A percentile compares a stretch with the other conserved stretches of the same genome.
Evolutionary conservation across 1,140 invertebrate species (phyloP).

Genomic region (Luehdorfia chinensis): DNA sequence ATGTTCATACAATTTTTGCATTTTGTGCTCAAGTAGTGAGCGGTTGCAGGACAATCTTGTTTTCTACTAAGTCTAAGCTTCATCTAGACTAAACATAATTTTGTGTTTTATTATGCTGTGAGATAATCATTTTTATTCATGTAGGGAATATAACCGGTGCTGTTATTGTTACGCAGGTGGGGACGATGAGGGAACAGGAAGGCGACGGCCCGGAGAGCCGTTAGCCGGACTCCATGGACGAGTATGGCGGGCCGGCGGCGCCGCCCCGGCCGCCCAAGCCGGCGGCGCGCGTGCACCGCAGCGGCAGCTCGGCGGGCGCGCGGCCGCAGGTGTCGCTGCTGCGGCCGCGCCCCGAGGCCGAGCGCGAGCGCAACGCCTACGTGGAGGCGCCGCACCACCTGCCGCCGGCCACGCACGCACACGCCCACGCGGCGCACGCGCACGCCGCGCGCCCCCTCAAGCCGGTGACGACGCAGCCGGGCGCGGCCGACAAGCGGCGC

Average conservation of each 20-base stretch:
- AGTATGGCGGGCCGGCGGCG: slow-evolving; percentile 81
- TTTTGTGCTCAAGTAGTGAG: too few species aligned
- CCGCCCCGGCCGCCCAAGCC: slow-evolving; percentile 80
- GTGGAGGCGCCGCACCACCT: slow-evolving; percentile 85
- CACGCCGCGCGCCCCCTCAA: slow-evolving; percentile 58
- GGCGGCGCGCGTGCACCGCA: slow-evolving; percentile 80
- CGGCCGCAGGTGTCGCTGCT: slow-evolving; percentile 82
- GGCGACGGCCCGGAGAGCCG: slow-evolving; percentile 77
- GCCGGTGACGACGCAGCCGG: slow-evolving; percentile 70
- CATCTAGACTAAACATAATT: too few species aligned
- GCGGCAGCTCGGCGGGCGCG: slow-evolving; percentile 65
- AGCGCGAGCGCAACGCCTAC: slow-evolving; percentile 89
- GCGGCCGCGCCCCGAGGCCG: slow-evolving; percentile 85
- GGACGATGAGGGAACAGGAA: slow-evolving; percentile 80
- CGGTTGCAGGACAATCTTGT: too few species aligned
- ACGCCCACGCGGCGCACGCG: slow-evolving; percentile 77
- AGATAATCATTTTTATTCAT: too few species aligned
- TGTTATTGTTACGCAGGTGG: slow-evolving; percentile 65
- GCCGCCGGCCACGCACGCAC: slow-evolving; percentile 44
- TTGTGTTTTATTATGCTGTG: too few species aligned
- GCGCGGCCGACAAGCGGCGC: slow-evolving; percentile 58
- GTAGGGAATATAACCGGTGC: slow-evolving; percentile 8
- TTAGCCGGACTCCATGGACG: slow-evolving; percentile 74
- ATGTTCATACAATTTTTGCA: too few species aligned
- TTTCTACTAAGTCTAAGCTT: too few species aligned